Evolutionary conservation across 2,797 vertebrate genomes (phyloP).

Genomic region (Sus cebifrons): DNA sequence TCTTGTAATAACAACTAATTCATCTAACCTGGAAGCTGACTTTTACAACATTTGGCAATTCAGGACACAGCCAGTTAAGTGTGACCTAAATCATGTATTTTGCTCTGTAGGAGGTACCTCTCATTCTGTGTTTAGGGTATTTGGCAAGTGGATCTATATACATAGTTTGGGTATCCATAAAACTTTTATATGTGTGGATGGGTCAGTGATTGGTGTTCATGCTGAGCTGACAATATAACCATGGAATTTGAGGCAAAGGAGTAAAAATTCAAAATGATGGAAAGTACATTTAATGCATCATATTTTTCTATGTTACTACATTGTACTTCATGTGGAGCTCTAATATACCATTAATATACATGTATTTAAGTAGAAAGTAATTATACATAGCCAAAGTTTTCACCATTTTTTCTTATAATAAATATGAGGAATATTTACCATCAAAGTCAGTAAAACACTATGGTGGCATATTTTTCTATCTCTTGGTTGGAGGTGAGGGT

Average conservation of each 20-base stretch:
- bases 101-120: background rate
- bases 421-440: background rate
- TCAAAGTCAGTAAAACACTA: background rate
- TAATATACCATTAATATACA: background rate
- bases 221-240: background rate
- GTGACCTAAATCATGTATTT: background rate
- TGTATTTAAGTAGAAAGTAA: background rate
- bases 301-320: background rate
- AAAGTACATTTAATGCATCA: background rate
- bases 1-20: background rate
- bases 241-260: conserved; percentile 43
- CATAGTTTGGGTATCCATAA: background rate
- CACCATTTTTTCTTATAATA: background rate
- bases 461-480: background rate
- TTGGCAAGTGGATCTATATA: background rate
- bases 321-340: background rate
- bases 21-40: background rate
- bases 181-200: background rate
- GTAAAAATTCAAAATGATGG: conserved; percentile 46
- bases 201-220: background rate
- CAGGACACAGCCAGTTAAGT: background rate
- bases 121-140: background rate
- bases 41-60: background rate
- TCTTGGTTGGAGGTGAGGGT: background rate
- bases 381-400: background rate